phyloP scores from a whole-genome alignment of 2,888 invertebrate species.

The Hecatera dysodea region DNA sequence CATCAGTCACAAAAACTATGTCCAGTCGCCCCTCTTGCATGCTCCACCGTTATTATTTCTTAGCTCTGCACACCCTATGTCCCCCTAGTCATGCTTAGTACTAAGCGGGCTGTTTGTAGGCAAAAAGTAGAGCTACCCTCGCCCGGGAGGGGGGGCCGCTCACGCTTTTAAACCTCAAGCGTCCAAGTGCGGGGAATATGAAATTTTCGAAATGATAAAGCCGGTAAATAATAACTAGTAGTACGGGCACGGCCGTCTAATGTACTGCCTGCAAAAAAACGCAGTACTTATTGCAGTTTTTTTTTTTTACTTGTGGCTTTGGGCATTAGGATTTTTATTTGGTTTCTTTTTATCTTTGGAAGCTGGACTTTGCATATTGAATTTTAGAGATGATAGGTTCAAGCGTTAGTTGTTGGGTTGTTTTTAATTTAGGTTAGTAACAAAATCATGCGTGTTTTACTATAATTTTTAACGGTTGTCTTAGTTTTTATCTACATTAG shows the following conservation, averaged over 20 bases:
- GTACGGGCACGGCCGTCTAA: conserved; percentile 87
- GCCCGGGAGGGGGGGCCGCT: conserved; percentile 74
- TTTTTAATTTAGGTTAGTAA: background rate
- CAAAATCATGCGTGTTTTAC: background rate
- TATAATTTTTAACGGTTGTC: background rate
- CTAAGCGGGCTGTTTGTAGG: conserved; percentile 86
- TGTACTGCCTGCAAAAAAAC: conserved; percentile 78
- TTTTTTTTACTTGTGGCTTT: background rate
- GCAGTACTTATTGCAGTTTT: conserved; percentile 8
- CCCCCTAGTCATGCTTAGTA: conserved; percentile 84
- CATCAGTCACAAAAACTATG: conserved; percentile 75
- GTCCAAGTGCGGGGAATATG: conserved; percentile 91
- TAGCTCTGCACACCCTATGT: conserved; percentile 78
- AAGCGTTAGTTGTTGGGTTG: background rate
- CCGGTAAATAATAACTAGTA: conserved; percentile 91
- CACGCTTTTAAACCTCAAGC: conserved; percentile 90
- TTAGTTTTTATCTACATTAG: background rate
- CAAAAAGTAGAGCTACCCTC: conserved; percentile 82
- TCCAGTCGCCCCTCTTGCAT: conserved; percentile 83
- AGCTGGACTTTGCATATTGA: background rate
- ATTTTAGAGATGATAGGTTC: background rate
- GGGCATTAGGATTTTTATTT: background rate
- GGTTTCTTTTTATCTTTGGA: background rate
- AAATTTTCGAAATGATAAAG: conserved; percentile 91
- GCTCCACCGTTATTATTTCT: conserved; percentile 88